Evolutionary conservation across 1,140 invertebrate genomes (phyloP).

Genomic region (Aradophagus sp.): DNA sequence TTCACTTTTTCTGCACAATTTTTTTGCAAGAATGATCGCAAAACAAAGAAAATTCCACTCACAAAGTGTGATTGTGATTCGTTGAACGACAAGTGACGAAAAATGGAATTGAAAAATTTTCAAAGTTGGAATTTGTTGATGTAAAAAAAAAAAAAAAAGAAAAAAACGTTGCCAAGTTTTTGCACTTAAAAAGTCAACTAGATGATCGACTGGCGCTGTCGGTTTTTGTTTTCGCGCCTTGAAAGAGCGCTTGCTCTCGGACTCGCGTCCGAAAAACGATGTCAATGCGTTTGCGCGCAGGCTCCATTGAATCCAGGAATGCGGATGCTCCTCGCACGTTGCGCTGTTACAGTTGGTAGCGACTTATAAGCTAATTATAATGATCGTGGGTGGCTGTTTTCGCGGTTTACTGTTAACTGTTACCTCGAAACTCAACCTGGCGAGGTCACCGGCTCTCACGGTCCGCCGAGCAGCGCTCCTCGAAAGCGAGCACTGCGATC

Average conservation of each 20-base stretch:
- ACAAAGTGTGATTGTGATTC: too few species aligned
- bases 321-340: slow-evolving; percentile 47
- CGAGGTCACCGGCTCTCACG: slow-evolving; percentile 65
- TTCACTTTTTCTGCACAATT: too few species aligned
- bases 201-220: too few species aligned
- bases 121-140: too few species aligned
- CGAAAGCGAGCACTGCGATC: slow-evolving; percentile 35
- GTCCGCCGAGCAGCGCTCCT: slow-evolving; percentile 57
- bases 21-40: too few species aligned
- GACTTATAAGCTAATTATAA: slow-evolving; percentile 52
- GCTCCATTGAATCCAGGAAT: slow-evolving; percentile 42
- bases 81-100: too few species aligned
- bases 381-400: slow-evolving; percentile 58
- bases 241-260: not conserved
- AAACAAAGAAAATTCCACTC: too few species aligned
- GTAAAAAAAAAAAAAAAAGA: too few species aligned
- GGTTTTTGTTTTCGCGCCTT: too few species aligned
- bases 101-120: too few species aligned
- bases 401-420: slow-evolving; percentile 62
- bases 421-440: slow-evolving; percentile 62
- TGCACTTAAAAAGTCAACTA: too few species aligned
- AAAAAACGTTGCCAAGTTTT: too few species aligned
- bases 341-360: slow-evolving; percentile 53
- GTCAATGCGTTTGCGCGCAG: slow-evolving; percentile 22
- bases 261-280: slow-evolving; percentile 20